phyloP scores from a whole-genome alignment of 30 jellyfish, hydroid and myxozoan species.

The Rhopilema esculentum region DNA sequence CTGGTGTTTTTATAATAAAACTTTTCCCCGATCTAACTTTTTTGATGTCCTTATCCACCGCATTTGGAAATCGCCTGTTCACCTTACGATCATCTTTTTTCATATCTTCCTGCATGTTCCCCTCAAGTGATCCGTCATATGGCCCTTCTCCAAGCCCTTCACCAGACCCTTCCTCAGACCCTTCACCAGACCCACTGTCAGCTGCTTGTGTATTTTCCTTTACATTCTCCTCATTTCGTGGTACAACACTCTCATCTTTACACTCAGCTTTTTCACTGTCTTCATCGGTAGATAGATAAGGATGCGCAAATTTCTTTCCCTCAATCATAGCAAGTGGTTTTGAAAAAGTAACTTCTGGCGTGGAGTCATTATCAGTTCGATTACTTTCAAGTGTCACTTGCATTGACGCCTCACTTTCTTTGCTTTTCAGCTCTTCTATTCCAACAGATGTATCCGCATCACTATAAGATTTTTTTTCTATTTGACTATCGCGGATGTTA shows the following conservation, averaged over 20 bases:
- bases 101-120: not conserved
- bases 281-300: not conserved
- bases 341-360: conserved; percentile 23
- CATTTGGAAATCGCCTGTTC: conserved; percentile 37
- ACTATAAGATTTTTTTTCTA: not conserved
- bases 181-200: not conserved
- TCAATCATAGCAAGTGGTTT: conserved; percentile 41
- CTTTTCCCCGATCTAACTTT: conserved; percentile 52
- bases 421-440: not conserved
- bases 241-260: not conserved
- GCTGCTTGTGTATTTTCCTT: not conserved
- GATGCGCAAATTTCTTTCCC: conserved; percentile 13
- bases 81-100: conserved; percentile 5
- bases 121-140: not conserved
- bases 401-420: not conserved
- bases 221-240: not conserved
- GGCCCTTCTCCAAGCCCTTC: not conserved
- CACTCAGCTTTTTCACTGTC: not conserved
- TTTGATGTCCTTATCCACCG: conserved; percentile 16
- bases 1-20: conserved; percentile 56
- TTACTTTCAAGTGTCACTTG: not conserved
- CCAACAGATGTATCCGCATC: not conserved
- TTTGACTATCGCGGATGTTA: not conserved
- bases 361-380: not conserved
- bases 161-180: not conserved